These are phyloP conservation scores for Sus cebifrons DNA, from an alignment of 2,797 vertebrate genomes.

Conservation along the genomic window DNA sequence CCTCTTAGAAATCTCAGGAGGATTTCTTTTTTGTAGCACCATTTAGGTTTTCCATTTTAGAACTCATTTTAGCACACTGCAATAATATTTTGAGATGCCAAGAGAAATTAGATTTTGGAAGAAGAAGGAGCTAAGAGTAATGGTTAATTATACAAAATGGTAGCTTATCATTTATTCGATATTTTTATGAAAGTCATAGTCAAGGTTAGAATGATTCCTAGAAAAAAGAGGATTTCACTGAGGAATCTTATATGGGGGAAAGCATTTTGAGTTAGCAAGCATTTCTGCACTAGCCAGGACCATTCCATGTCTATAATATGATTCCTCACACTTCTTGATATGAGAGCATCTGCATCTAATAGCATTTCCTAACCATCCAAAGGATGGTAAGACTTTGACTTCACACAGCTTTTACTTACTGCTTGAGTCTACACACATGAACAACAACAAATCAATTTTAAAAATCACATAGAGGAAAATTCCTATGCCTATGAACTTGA, in stretches of 20 bases:
- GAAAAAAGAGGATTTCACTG: not conserved
- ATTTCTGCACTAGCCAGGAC: not conserved
- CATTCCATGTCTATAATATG: not conserved
- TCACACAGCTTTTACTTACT: not conserved
- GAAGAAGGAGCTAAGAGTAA: not conserved
- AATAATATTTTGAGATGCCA: not conserved
- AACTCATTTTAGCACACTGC: not conserved
- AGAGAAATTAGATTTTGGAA: constrained; percentile 46
- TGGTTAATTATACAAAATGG: not conserved
- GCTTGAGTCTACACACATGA: not conserved
- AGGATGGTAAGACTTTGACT: not conserved
- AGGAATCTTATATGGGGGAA: not conserved
- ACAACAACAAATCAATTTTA: not conserved
- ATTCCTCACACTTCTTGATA: not conserved
- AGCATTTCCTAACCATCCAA: not conserved
- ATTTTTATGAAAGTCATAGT: constrained; percentile 7
- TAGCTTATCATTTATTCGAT: not conserved
- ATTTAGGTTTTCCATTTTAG: not conserved
- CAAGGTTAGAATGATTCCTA: constrained; percentile 6
- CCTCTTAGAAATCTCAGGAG: not conserved
- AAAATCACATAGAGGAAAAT: not conserved
- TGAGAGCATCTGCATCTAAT: not conserved
- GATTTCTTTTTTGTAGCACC: not conserved
- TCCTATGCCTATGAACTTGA: not conserved
- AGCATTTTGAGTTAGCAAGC: not conserved